Percentiles rank a stretch among this genome's conserved stretches.
phyloP scores from a whole-genome alignment of 2,888 invertebrate species.

The Agrotis ipsilon region DNA sequence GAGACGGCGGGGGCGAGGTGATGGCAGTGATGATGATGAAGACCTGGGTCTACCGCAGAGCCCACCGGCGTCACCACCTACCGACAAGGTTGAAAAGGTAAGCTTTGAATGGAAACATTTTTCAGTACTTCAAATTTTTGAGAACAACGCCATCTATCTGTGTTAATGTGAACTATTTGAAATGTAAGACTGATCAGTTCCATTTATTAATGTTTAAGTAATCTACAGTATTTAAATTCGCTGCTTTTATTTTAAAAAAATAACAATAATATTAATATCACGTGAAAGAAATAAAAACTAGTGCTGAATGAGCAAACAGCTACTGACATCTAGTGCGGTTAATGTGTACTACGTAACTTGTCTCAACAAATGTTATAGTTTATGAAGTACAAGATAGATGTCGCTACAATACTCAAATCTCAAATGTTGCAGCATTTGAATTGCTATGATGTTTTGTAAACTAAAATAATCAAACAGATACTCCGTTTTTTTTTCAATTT shows the following conservation, averaged over 20 bases:
- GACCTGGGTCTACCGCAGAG: slow-evolving; percentile 95
- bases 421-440: too few species aligned
- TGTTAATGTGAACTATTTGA: neutral
- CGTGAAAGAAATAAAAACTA: too few species aligned
- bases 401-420: slow-evolving; percentile 12
- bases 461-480: too few species aligned
- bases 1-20: slow-evolving; percentile 92
- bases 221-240: too few species aligned
- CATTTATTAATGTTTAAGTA: too few species aligned
- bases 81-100: slow-evolving; percentile 88
- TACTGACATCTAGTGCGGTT: slow-evolving; percentile 21
- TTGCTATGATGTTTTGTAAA: too few species aligned
- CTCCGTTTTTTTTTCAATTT: too few species aligned
- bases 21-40: slow-evolving; percentile 93
- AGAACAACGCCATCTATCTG: slow-evolving; percentile 37
- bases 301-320: too few species aligned
- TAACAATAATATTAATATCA: too few species aligned
- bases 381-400: slow-evolving; percentile 6
- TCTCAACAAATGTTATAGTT: neutral
- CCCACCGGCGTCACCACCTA: slow-evolving; percentile 93
- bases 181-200: too few species aligned
- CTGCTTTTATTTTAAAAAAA: too few species aligned
- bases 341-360: neutral
- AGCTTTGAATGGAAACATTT: slow-evolving; percentile 5
- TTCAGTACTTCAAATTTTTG: fast-evolving